Conservation (phyloP, 2,113 vertebrate species). For the Takifugu bimaculatus region DNA sequence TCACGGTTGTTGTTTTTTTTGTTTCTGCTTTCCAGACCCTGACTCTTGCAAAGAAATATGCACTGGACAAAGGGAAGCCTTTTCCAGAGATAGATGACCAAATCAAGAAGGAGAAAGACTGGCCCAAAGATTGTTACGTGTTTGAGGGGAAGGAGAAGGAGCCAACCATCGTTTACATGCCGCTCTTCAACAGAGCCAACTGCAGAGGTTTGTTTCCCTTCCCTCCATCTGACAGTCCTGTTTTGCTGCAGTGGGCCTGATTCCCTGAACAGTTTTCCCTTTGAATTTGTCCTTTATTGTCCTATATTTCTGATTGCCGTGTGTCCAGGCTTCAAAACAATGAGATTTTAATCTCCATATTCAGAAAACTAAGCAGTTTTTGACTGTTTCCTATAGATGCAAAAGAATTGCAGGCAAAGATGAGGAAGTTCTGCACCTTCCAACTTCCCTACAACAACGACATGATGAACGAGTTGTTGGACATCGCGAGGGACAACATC, state of each 20-base stretch:
- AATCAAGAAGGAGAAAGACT: constrained; percentile 44
- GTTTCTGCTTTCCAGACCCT: constrained; percentile 40
- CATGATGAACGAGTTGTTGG: neutral
- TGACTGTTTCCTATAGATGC: neutral
- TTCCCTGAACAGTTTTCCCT: too few relatives aligned
- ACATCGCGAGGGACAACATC: neutral
- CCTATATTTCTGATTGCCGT: too few relatives aligned
- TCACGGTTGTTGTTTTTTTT: too few relatives aligned
- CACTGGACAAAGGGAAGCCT: constrained; percentile 29
- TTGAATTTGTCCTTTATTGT: too few relatives aligned
- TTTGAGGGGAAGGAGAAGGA: constrained; percentile 43
- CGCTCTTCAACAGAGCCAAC: constrained; percentile 58
- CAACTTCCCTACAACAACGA: neutral
- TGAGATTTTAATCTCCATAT: neutral
- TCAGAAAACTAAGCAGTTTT: neutral
- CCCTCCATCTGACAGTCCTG: neutral
- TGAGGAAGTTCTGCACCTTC: neutral
- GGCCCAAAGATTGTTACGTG: constrained; percentile 55
- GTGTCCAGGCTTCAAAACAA: too few relatives aligned
- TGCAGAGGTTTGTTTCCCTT: constrained; percentile 43
- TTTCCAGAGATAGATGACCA: constrained; percentile 46
- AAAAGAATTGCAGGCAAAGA: neutral
- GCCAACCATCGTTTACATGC: constrained; percentile 57
- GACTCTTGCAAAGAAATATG: constrained; percentile 48
- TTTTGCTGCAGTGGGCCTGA: too few relatives aligned